Conservation (phyloP, 2,113 vertebrate genomes). For the Arvicanthis niloticus region DNA sequence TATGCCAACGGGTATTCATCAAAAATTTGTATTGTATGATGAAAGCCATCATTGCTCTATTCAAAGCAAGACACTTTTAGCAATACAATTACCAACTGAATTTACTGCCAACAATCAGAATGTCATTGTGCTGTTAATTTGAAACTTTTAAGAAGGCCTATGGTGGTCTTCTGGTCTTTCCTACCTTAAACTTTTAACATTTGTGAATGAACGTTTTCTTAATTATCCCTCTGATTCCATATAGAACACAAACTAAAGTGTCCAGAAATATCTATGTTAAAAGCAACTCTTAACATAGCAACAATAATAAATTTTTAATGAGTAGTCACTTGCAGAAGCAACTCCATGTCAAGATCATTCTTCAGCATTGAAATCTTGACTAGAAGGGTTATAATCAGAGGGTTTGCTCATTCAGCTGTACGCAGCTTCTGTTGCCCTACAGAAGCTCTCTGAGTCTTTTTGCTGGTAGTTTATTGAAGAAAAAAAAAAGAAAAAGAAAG, state of each 20-base stretch:
- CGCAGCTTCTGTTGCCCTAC: conserved; percentile 62
- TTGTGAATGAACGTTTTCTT: not conserved
- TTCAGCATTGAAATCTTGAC: conserved; percentile 72
- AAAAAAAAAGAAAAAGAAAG: not conserved
- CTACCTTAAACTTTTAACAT: not conserved
- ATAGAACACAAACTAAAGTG: conserved; percentile 8
- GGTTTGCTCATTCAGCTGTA: conserved; percentile 72
- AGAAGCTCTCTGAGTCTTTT: conserved; percentile 59
- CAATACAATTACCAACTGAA: not conserved
- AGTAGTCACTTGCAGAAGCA: conserved; percentile 13
- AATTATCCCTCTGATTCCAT: not conserved
- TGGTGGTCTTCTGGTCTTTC: not conserved
- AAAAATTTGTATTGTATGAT: not conserved
- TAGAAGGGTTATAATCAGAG: conserved; percentile 66
- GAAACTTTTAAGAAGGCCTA: not conserved
- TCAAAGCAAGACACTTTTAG: not conserved
- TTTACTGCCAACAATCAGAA: not conserved
- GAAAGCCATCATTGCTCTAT: not conserved
- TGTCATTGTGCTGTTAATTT: not conserved
- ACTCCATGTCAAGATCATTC: conserved; percentile 56
- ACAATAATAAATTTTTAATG: not conserved
- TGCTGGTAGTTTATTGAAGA: conserved; percentile 61
- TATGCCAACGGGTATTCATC: not conserved
- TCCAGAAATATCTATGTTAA: not conserved
- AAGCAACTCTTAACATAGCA: not conserved